These are phyloP conservation scores for Phycodurus eques DNA, from an alignment of 2,113 vertebrate species.

Conservation along the genomic window DNA sequence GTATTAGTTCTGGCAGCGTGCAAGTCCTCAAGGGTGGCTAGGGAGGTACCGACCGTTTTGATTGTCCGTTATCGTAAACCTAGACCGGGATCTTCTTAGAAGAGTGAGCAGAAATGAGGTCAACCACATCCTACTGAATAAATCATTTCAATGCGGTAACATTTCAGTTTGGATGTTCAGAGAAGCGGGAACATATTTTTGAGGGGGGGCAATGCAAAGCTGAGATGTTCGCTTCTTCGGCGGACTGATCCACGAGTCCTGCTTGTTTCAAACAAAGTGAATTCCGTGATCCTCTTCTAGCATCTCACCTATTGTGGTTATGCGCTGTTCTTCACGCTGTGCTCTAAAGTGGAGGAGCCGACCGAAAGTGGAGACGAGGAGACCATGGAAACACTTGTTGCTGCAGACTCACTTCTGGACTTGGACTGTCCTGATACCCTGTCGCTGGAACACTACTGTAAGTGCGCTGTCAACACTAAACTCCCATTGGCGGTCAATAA, in stretches of 20 bases:
- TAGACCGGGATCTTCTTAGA: too few species aligned
- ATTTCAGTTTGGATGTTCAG: neutral
- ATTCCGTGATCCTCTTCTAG: neutral
- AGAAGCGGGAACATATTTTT: neutral
- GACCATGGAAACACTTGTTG: slow-evolving; percentile 89
- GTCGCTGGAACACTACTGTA: slow-evolving; percentile 83
- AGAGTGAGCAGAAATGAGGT: too few species aligned
- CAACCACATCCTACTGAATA: too few species aligned
- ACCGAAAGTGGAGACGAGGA: slow-evolving; percentile 87
- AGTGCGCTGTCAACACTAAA: slow-evolving; percentile 42
- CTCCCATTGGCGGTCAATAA: neutral
- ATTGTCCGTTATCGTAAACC: too few species aligned
- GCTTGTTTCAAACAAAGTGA: neutral
- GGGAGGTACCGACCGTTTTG: too few species aligned
- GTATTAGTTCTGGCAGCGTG: too few species aligned
- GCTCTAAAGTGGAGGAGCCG: slow-evolving; percentile 83
- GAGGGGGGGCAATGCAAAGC: neutral
- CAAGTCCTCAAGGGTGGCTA: too few species aligned
- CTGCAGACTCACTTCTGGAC: slow-evolving; percentile 88
- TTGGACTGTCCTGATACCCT: slow-evolving; percentile 86
- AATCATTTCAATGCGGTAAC: neutral
- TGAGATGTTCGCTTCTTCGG: neutral
- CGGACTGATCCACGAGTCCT: too few species aligned
- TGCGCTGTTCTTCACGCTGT: slow-evolving; percentile 6
- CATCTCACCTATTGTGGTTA: slow-evolving; percentile 4